Conservation (phyloP, 2,888 invertebrate species). For the Anoplius nigerrimus region DNA sequence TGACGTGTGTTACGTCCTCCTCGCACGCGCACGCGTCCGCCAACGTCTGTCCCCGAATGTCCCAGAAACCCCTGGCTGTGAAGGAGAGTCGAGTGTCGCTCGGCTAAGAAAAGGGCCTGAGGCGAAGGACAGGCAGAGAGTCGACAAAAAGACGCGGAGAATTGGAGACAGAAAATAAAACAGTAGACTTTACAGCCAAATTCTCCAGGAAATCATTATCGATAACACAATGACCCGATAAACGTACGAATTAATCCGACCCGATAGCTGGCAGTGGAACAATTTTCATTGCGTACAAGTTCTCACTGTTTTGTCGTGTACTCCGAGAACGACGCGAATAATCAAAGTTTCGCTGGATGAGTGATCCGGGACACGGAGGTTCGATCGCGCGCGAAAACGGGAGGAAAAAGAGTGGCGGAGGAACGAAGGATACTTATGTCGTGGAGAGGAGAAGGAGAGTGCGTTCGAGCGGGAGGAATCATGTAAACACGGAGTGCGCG, state of each 20-base stretch:
- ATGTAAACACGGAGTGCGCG: neutral
- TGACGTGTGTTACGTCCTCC: neutral
- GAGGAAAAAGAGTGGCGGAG: slow-evolving; percentile 13
- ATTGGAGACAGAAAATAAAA: slow-evolving; percentile 16
- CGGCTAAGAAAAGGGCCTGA: slow-evolving; percentile 51
- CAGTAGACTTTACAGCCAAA: slow-evolving; percentile 46
- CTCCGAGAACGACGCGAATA: neutral
- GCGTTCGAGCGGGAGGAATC: slow-evolving; percentile 6
- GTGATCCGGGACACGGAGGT: neutral
- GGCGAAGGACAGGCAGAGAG: slow-evolving; percentile 40
- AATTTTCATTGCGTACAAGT: neutral
- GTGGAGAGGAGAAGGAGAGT: slow-evolving; percentile 14
- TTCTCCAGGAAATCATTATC: slow-evolving; percentile 52
- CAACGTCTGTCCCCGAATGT: slow-evolving; percentile 59
- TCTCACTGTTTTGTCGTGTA: neutral
- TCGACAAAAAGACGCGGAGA: slow-evolving; percentile 36
- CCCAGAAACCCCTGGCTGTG: slow-evolving; percentile 61
- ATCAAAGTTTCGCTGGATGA: too few relatives aligned
- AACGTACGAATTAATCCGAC: slow-evolving; percentile 58
- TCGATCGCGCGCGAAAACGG: neutral
- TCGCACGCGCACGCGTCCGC: slow-evolving; percentile 11
- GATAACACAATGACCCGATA: slow-evolving; percentile 54
- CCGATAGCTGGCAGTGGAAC: neutral
- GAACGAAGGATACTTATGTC: neutral
- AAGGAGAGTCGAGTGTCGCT: slow-evolving; percentile 58